Conservation (phyloP, 2,888 invertebrate species). For the Diaperis boleti region DNA sequence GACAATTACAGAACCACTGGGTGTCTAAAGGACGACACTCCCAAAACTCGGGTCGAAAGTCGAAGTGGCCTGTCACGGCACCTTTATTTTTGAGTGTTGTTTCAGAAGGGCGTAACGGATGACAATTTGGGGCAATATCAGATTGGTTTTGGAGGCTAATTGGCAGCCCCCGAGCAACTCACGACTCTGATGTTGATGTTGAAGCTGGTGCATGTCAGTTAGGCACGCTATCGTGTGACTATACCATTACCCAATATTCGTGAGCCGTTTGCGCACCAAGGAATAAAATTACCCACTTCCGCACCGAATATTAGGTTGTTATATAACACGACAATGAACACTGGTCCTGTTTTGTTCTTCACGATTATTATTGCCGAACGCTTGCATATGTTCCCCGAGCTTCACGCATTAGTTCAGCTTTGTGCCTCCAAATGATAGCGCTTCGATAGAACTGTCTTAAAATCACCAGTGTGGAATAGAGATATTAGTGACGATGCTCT, state of each 20-base stretch:
- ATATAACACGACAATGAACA: conserved; percentile 47
- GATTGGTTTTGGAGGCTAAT: conserved; percentile 36
- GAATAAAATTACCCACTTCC: conserved; percentile 49
- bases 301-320: conserved; percentile 48
- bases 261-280: conserved; percentile 47
- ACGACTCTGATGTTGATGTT: conserved; percentile 39
- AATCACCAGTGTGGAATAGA: conserved; percentile 44
- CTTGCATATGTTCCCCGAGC: conserved; percentile 30
- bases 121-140: conserved; percentile 34
- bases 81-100: conserved; percentile 30
- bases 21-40: no score
- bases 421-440: conserved; percentile 37
- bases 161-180: conserved; percentile 39
- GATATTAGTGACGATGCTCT: conserved; percentile 43
- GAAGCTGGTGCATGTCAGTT: conserved; percentile 42
- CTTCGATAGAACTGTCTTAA: conserved; percentile 44
- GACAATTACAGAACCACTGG: no score
- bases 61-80: conserved; percentile 21
- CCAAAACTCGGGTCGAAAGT: no score
- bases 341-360: conserved; percentile 40
- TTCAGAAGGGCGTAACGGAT: conserved; percentile 21
- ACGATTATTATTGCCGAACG: conserved; percentile 37
- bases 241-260: conserved; percentile 48
- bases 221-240: conserved; percentile 45
- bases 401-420: conserved; percentile 34